Evolutionary conservation across 2,113 vertebrate species (phyloP).

Genomic region (Trinectes maculatus): DNA sequence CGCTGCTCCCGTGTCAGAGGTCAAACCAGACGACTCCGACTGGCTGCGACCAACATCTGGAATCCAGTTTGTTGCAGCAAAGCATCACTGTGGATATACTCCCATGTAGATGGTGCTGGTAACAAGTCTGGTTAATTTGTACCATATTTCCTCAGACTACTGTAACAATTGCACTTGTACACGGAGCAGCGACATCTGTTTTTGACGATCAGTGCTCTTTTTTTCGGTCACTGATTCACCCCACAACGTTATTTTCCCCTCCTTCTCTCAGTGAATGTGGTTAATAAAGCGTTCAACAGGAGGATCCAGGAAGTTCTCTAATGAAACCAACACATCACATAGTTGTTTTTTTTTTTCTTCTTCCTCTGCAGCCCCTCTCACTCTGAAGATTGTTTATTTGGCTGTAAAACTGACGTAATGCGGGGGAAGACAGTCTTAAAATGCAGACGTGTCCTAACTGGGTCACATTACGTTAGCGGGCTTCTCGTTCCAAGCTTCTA

Average conservation of each 20-base stretch:
- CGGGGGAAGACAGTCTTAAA: slow-evolving; percentile 35
- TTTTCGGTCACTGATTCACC: slow-evolving; percentile 11
- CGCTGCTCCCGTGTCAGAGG: slow-evolving; percentile 67
- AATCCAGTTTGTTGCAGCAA: slow-evolving; percentile 57
- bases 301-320: slow-evolving; percentile 54
- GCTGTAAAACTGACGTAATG: slow-evolving; percentile 59
- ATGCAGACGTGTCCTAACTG: slow-evolving; percentile 47
- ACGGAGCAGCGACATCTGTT: slow-evolving; percentile 54
- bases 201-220: slow-evolving; percentile 32
- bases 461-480: slow-evolving; percentile 71
- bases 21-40: slow-evolving; percentile 61
- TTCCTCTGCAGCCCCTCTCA: background rate
- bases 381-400: slow-evolving; percentile 61
- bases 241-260: slow-evolving; percentile 11
- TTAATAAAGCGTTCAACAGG: slow-evolving; percentile 57
- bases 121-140: slow-evolving; percentile 51
- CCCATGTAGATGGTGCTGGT: slow-evolving; percentile 37
- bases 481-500: slow-evolving; percentile 58
- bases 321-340: slow-evolving; percentile 47
- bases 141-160: slow-evolving; percentile 22
- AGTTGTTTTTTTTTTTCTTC: slow-evolving; percentile 3
- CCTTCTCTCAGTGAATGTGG: slow-evolving; percentile 16
- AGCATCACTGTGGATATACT: slow-evolving; percentile 30
- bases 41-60: slow-evolving; percentile 69
- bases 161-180: slow-evolving; percentile 35